Evolutionary conservation across 1,140 invertebrate genomes (phyloP).

Genomic region (Colletes gigas): DNA sequence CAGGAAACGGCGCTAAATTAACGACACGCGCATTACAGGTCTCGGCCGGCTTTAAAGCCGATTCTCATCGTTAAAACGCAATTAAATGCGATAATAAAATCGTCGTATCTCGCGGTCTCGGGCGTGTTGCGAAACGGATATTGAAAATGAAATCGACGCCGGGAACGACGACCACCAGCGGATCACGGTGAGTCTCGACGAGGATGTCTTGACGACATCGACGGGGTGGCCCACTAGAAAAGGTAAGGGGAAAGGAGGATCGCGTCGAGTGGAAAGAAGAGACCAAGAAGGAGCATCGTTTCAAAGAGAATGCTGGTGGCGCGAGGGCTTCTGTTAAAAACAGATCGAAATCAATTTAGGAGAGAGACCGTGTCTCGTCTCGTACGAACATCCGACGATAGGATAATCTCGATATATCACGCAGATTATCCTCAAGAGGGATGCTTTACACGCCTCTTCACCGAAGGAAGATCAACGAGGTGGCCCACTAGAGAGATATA

Average conservation of each 20-base stretch:
- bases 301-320: too few relatives aligned
- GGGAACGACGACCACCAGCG: constrained; percentile 15
- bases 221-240: constrained; percentile 31
- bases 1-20: not conserved
- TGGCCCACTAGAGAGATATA: constrained; percentile 48
- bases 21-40: too few relatives aligned
- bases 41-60: not conserved
- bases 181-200: not conserved
- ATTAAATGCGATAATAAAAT: constrained; percentile 7
- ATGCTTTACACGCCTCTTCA: constrained; percentile 42
- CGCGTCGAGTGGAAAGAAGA: constrained; percentile 19
- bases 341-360: not conserved
- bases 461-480: constrained; percentile 46
- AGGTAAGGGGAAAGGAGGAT: not conserved
- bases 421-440: constrained; percentile 33
- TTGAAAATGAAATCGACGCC: not conserved
- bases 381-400: not conserved
- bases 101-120: not conserved
- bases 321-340: not conserved
- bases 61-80: constrained; percentile 3
- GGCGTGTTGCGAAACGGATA: constrained; percentile 1
- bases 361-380: not conserved
- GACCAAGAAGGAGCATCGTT: not conserved
- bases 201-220: constrained; percentile 26
- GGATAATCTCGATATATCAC: constrained; percentile 32